These are phyloP conservation scores for Ferdinandea cuprea DNA, from an alignment of 2,888 invertebrate species.

Conservation along the genomic window DNA sequence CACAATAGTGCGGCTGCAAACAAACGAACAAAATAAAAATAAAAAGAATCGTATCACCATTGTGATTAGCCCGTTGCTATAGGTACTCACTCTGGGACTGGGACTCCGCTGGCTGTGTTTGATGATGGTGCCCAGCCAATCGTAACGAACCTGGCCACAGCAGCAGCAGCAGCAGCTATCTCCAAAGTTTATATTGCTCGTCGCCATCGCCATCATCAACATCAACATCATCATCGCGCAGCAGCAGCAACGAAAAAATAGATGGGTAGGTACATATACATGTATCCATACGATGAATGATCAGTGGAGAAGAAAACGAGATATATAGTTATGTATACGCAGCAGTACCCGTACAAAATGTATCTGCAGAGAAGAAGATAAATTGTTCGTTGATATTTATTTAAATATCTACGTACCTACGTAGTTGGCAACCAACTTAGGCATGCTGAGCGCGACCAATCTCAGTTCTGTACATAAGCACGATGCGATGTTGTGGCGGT, in stretches of 20 bases:
- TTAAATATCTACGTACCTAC: too few relatives aligned
- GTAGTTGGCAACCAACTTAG: conserved; percentile 52
- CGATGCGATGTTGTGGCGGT: conserved; percentile 19
- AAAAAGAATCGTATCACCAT: conserved; percentile 59
- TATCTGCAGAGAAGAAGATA: conserved; percentile 69
- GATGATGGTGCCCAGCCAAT: conserved; percentile 71
- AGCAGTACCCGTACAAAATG: conserved; percentile 53
- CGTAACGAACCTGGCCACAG: conserved; percentile 68
- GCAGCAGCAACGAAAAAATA: conserved; percentile 15
- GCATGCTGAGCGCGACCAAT: conserved; percentile 74
- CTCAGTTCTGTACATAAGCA: conserved; percentile 60
- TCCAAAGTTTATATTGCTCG: conserved; percentile 44
- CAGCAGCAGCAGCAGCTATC: conserved; percentile 44
- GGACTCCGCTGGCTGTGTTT: conserved; percentile 8
- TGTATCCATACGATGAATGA: conserved; percentile 63
- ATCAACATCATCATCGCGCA: conserved; percentile 28
- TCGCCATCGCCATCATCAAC: conserved; percentile 40
- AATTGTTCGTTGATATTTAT: conserved; percentile 65
- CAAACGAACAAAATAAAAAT: conserved; percentile 8
- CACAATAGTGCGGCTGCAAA: conserved; percentile 1
- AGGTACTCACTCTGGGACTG: conserved; percentile 33
- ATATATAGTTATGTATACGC: conserved; percentile 70
- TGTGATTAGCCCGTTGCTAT: conserved; percentile 67
- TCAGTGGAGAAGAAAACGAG: conserved; percentile 75
- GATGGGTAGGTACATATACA: conserved; percentile 42